Evolutionary conservation across 2,888 invertebrate genomes (phyloP).

Genomic region (Leuctra nigra): DNA sequence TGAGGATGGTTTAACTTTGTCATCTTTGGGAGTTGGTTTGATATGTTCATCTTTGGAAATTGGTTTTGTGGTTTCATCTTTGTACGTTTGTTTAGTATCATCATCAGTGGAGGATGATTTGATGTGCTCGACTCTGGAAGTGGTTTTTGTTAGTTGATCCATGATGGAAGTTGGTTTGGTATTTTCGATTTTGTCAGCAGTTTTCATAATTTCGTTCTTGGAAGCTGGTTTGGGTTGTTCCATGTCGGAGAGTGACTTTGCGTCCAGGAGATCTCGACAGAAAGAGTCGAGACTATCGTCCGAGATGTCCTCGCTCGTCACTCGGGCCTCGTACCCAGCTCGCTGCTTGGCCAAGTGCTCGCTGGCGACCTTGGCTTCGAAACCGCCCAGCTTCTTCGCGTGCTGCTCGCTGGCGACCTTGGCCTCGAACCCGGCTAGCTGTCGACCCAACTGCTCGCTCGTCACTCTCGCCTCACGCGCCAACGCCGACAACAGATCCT

Average conservation of each 20-base stretch:
- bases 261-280: background rate
- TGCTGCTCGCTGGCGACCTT: too few species aligned
- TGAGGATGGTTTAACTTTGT: too few species aligned
- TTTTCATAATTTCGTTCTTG: background rate
- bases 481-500: constrained; percentile 64
- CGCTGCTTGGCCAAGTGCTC: constrained; percentile 61
- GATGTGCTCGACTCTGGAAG: too few species aligned
- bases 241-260: background rate
- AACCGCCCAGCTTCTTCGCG: background rate
- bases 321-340: background rate
- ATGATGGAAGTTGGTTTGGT: too few species aligned
- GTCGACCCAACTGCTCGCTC: constrained; percentile 60
- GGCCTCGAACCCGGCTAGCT: constrained; percentile 40
- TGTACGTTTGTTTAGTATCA: too few species aligned
- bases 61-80: too few species aligned
- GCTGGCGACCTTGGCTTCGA: constrained; percentile 66
- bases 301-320: background rate
- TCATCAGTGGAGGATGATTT: too few species aligned
- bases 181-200: too few species aligned
- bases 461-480: constrained; percentile 71
- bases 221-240: background rate
- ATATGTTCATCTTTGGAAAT: too few species aligned
- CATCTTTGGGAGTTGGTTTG: too few species aligned
- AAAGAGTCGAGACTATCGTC: constrained; percentile 13
- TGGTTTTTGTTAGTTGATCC: too few species aligned